phyloP scores from a whole-genome alignment of 2,888 invertebrate species.

The Tenthredo notha region DNA sequence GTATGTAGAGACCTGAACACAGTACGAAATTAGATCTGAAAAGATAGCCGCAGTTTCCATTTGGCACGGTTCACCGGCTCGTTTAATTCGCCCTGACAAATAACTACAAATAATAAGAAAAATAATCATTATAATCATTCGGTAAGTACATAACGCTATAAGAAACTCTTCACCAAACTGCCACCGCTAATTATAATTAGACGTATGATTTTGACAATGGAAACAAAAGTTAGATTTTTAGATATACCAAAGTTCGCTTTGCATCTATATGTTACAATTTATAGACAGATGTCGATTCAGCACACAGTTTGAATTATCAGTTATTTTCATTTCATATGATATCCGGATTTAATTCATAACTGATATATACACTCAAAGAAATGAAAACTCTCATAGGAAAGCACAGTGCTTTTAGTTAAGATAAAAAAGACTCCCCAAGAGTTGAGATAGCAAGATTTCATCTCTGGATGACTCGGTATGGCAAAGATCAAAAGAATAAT shows the following conservation, averaged over 20 bases:
- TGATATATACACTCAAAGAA: neutral
- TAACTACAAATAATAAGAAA: neutral
- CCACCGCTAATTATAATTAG: neutral
- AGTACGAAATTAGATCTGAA: slow-evolving; percentile 52
- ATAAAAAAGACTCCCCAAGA: neutral
- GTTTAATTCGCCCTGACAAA: slow-evolving; percentile 47
- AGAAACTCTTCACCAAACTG: neutral
- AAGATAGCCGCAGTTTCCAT: slow-evolving; percentile 33
- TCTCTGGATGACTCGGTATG: neutral
- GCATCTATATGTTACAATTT: neutral
- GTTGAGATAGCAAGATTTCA: neutral
- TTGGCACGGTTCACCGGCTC: slow-evolving; percentile 48
- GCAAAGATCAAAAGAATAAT: neutral
- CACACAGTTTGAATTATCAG: neutral
- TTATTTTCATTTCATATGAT: neutral
- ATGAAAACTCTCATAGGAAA: neutral
- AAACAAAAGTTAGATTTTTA: neutral
- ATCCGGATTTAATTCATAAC: neutral
- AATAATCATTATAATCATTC: slow-evolving; percentile 15
- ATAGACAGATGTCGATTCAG: neutral
- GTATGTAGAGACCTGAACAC: slow-evolving; percentile 28
- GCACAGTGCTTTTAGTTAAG: neutral
- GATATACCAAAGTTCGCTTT: neutral
- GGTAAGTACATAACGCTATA: neutral
- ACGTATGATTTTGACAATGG: neutral